phyloP scores from a whole-genome alignment of 2,797 vertebrate species.

The Alfaro cultratus region DNA sequence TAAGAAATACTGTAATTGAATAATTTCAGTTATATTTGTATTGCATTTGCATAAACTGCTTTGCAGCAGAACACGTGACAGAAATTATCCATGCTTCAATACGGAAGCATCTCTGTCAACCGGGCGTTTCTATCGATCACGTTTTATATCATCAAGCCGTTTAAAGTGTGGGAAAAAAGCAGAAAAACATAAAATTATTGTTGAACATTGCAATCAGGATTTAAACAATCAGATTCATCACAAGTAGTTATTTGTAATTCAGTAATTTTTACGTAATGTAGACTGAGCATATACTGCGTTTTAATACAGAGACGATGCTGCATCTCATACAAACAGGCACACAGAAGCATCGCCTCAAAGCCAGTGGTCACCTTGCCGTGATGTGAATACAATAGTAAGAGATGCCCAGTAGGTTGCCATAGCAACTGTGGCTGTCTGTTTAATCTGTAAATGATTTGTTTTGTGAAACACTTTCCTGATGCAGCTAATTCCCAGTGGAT shows the following conservation, averaged over 20 bases:
- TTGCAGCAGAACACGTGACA: background rate
- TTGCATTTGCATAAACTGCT: background rate
- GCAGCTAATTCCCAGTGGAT: slow-evolving; percentile 35
- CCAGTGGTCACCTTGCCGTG: slow-evolving; percentile 41
- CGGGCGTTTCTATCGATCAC: background rate
- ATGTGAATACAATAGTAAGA: slow-evolving; percentile 35
- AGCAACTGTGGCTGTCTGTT: slow-evolving; percentile 61
- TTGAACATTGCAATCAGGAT: background rate
- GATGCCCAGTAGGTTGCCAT: slow-evolving; percentile 58
- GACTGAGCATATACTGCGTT: background rate
- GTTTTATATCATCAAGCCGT: background rate
- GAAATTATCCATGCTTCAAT: too few relatives aligned
- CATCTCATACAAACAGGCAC: background rate
- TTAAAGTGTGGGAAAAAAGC: background rate
- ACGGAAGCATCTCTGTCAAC: background rate
- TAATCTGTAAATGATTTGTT: slow-evolving; percentile 60
- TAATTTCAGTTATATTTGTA: background rate
- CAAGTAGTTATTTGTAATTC: background rate
- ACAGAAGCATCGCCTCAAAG: background rate
- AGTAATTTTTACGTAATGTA: background rate
- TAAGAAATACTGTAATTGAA: background rate
- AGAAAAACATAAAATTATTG: background rate
- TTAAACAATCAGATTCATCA: background rate
- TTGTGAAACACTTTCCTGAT: slow-evolving; percentile 46
- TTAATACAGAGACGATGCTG: background rate